phyloP scores from a whole-genome alignment of 2,113 vertebrate species.

The Callithrix jacchus region DNA sequence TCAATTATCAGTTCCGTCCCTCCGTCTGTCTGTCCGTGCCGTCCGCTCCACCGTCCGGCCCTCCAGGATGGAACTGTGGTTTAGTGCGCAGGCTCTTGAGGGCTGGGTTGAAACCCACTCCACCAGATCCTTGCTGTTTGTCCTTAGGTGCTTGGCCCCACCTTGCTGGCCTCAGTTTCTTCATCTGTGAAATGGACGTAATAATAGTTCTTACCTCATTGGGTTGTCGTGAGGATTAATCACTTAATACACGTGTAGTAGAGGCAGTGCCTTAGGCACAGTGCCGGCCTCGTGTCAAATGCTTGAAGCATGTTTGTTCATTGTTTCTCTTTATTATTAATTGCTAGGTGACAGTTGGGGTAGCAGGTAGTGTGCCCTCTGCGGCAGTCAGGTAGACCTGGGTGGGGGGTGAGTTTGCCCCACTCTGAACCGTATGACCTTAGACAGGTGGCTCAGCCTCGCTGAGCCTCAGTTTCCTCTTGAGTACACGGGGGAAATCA shows the following conservation, averaged over 20 bases:
- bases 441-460: not conserved
- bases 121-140: not conserved
- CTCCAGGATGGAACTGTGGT: not conserved
- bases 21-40: rapidly evolving
- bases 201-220: not conserved
- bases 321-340: not conserved
- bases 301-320: not conserved
- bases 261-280: not conserved
- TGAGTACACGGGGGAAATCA: not conserved
- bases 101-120: not conserved
- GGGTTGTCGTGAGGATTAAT: not conserved
- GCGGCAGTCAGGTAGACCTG: not conserved
- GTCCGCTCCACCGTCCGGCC: not conserved
- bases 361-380: not conserved
- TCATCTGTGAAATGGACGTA: conserved; percentile 36
- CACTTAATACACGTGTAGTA: not conserved
- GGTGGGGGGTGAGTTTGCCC: not conserved
- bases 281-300: not conserved
- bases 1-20: not conserved
- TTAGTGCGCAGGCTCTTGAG: not conserved
- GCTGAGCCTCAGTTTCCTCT: conserved; percentile 10
- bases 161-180: not conserved
- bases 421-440: not conserved
- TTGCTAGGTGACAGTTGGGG: not conserved
- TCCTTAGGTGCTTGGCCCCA: not conserved